These are phyloP conservation scores for Phenganax marumi DNA, from an alignment of 92 coral and sea anemone species.

Conservation along the genomic window DNA sequence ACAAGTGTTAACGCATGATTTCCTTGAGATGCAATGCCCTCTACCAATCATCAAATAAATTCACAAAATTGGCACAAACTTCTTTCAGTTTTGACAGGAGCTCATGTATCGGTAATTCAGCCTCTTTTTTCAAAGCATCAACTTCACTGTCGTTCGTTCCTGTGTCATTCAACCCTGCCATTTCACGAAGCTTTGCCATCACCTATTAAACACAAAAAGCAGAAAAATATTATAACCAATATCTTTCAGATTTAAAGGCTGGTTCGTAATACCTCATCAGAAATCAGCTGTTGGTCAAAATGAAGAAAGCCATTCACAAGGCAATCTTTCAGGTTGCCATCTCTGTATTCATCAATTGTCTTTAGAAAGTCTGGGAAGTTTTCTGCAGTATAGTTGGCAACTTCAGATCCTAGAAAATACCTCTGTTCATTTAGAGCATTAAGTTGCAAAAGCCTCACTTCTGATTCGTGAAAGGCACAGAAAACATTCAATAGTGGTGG, in stretches of 20 bases:
- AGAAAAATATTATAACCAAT: neutral
- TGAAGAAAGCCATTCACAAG: conserved; percentile 77
- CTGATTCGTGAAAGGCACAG: neutral
- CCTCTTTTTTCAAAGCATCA: conserved; percentile 73
- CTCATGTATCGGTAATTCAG: conserved; percentile 75
- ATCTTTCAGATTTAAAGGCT: no score
- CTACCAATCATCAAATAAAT: neutral
- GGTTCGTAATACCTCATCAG: conserved; percentile 64
- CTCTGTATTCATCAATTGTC: conserved; percentile 61
- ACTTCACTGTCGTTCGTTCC: conserved; percentile 78
- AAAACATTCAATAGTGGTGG: neutral
- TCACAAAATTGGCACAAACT: conserved; percentile 34
- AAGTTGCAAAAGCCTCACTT: neutral
- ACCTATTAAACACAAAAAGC: conserved; percentile 53
- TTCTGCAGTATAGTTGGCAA: conserved; percentile 81
- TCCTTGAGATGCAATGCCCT: neutral
- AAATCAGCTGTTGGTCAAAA: conserved; percentile 72
- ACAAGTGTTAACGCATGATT: neutral
- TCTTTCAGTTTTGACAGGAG: conserved; percentile 75
- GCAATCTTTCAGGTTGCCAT: conserved; percentile 78
- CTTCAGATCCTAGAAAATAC: conserved; percentile 78
- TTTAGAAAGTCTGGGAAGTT: conserved; percentile 69
- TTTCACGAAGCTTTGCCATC: conserved; percentile 70
- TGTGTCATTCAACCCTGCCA: conserved; percentile 83
- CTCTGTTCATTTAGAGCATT: neutral